phyloP scores from a whole-genome alignment of 2,113 vertebrate species.

The Mormyrus iriodes region DNA sequence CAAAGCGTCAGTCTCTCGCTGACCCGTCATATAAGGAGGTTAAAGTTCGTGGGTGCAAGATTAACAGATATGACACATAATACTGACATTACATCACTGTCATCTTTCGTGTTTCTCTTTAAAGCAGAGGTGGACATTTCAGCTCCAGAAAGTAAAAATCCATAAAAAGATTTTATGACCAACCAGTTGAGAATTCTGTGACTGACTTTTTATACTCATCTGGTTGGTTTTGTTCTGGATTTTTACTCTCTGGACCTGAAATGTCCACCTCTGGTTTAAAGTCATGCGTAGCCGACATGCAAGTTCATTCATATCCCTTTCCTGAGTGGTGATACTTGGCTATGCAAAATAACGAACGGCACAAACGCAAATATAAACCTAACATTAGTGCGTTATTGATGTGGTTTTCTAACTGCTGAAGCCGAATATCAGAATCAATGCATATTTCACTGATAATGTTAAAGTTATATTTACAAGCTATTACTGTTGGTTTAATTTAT shows the following conservation, averaged over 20 bases:
- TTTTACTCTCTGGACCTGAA: background rate
- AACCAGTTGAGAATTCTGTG: background rate
- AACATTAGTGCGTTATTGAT: background rate
- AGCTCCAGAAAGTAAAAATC: background rate
- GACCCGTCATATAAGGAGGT: too few relatives aligned
- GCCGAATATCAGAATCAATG: background rate
- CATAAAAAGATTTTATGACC: background rate
- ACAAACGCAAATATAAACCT: background rate
- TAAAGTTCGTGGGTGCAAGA: too few relatives aligned
- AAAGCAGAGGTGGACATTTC: background rate
- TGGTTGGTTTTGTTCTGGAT: background rate
- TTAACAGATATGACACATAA: too few relatives aligned
- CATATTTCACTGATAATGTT: background rate
- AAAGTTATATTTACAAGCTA: background rate
- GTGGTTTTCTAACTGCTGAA: background rate
- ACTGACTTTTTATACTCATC: background rate
- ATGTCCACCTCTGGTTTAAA: too few relatives aligned
- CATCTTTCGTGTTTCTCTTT: too few relatives aligned
- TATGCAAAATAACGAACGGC: background rate
- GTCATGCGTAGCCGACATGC: too few relatives aligned
- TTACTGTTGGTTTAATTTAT: background rate
- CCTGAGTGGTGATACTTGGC: background rate
- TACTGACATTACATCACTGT: too few relatives aligned
- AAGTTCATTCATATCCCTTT: too few relatives aligned
- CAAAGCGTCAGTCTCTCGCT: too few relatives aligned